phyloP scores from a whole-genome alignment of 2,888 invertebrate genomes.

The Drosophila falleni region DNA sequence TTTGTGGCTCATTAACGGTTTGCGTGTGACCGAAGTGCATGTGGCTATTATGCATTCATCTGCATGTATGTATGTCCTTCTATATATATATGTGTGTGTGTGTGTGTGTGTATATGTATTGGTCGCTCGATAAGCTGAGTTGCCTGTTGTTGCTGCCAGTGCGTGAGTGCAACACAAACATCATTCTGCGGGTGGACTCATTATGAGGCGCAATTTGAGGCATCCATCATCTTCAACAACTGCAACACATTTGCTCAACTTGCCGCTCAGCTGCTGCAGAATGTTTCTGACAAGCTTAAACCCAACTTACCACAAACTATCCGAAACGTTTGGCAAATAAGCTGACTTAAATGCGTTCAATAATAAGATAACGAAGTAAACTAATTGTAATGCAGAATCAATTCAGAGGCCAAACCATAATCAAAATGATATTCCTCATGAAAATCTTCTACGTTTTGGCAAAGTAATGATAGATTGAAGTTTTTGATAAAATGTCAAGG shows the following conservation, averaged over 20 bases:
- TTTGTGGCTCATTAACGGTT: conserved; percentile 82
- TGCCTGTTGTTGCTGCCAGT: conserved; percentile 48
- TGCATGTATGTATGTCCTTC: conserved; percentile 12
- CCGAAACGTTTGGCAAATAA: conserved; percentile 2
- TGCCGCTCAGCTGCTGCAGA: conserved; percentile 5
- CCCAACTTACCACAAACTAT: conserved; percentile 5
- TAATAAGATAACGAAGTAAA: too few species aligned
- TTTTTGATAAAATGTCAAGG: too few species aligned
- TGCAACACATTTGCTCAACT: conserved; percentile 16
- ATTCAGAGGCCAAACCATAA: too few species aligned
- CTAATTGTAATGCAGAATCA: too few species aligned
- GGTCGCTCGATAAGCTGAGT: conserved; percentile 63
- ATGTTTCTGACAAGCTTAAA: conserved; percentile 9
- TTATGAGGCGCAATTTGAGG: conserved; percentile 33
- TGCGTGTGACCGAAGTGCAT: conserved; percentile 65
- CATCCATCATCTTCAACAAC: conserved; percentile 39
- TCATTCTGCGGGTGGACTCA: conserved; percentile 57
- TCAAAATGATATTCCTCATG: too few species aligned
- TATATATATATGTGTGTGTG: conserved; percentile 12
- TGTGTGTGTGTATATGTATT: conserved; percentile 28
- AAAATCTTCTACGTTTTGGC: too few species aligned
- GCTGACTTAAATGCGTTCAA: not conserved
- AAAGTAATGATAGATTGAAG: too few species aligned
- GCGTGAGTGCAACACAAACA: conserved; percentile 70
- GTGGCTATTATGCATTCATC: conserved; percentile 62